A percentile compares a stretch with the other conserved stretches of the same genome.
Evolutionary conservation across 2,888 invertebrate species (phyloP).

Genomic region (Diadromus collaris): DNA sequence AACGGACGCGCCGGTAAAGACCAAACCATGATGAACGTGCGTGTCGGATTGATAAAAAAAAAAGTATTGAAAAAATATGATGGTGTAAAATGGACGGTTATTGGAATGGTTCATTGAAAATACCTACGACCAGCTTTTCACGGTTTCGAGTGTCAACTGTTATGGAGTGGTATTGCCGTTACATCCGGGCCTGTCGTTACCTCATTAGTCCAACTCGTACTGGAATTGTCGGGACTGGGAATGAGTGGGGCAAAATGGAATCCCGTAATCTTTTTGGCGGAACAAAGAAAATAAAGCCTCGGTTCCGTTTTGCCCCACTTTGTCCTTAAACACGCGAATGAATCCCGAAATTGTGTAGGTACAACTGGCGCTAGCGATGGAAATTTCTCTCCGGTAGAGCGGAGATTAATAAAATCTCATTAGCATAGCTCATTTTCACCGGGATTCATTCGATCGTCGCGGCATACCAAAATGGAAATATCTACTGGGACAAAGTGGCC

Average conservation of each 20-base stretch:
- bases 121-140: neutral
- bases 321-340: neutral
- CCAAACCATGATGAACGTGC: constrained; percentile 21
- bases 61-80: neutral
- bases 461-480: constrained; percentile 17
- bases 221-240: neutral
- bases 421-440: neutral
- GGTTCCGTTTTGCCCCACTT: too few species aligned
- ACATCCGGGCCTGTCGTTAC: neutral
- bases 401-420: constrained; percentile 18
- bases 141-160: neutral
- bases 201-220: neutral
- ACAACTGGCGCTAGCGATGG: too few species aligned
- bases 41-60: constrained; percentile 8
- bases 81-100: neutral
- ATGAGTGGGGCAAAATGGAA: neutral
- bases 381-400: too few species aligned
- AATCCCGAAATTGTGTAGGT: neutral
- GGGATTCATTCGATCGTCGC: constrained; percentile 10
- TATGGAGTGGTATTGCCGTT: neutral
- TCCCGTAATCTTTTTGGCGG: too few species aligned
- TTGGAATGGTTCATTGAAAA: neutral
- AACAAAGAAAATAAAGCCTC: too few species aligned
- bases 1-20: constrained; percentile 11
- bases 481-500: constrained; percentile 1